Evolutionary conservation across 2,888 invertebrate species (phyloP).

Genomic region (Dryobota labecula): DNA sequence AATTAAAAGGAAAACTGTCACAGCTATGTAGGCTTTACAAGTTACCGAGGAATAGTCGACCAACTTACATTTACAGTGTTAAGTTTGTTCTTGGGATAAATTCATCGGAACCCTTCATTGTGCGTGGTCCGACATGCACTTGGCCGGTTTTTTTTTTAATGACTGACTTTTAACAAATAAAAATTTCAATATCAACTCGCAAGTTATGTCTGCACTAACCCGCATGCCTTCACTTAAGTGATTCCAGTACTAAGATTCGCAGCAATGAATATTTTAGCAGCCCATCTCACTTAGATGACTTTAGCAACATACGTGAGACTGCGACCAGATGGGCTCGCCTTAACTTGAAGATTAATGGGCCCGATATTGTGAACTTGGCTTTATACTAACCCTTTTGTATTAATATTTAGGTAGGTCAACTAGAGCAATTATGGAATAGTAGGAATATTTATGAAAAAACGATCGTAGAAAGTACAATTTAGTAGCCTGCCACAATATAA

Average conservation of each 20-base stretch:
- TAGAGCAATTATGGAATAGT: not conserved
- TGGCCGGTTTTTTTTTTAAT: too few species aligned
- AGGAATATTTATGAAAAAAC: not conserved
- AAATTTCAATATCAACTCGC: not conserved
- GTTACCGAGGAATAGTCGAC: too few species aligned
- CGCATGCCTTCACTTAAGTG: constrained; percentile 30
- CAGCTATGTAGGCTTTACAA: too few species aligned
- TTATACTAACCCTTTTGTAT: constrained; percentile 37
- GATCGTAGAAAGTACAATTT: too few species aligned
- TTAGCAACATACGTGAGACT: constrained; percentile 57
- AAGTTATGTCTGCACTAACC: not conserved
- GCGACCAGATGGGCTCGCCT: constrained; percentile 38
- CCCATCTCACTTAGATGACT: constrained; percentile 56
- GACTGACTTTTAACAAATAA: not conserved
- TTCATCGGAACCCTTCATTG: too few species aligned
- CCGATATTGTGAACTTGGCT: constrained; percentile 29
- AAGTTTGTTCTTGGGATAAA: too few species aligned
- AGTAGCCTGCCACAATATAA: too few species aligned
- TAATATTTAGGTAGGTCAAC: constrained; percentile 13
- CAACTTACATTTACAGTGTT: too few species aligned
- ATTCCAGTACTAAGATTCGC: constrained; percentile 49
- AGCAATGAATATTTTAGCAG: constrained; percentile 54
- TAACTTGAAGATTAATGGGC: constrained; percentile 43
- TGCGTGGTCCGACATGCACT: too few species aligned
- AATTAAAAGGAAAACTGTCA: too few species aligned